Evolutionary conservation across 2,888 invertebrate species (phyloP), one percentile per base, ranked within the genome.

Genomic region (Acrobasis suavella): DNA sequence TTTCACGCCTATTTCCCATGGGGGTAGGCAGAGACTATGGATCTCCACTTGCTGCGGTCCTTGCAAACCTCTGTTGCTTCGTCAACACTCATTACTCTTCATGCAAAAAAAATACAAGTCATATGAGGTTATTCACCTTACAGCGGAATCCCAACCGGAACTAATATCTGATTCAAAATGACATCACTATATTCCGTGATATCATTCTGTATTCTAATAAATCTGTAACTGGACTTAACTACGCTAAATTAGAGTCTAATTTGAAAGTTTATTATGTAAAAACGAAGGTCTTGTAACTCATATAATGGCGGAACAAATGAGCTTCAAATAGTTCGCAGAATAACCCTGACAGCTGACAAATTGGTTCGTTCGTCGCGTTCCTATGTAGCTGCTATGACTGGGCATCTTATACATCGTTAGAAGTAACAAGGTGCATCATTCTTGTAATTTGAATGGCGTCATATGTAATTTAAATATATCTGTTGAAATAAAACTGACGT

Each of bases 271-370:
- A n/a, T 14, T 42, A 42, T 22, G 60, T 62, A 65, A 67, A 59
- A 66, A 64, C 62, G 69, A 50, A 69, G 71, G 54, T 52, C 42
- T 60, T 32, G 7, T 32, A 32, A 32, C 7, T 32, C 7, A 6
- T 62, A 68, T 8, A 50, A 56, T 70, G 70, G 70, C 55, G 62
- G 75, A 76, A 78, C 75, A 74, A 80, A 77, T 76, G 75, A 67
- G 73, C 63, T 69, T 76, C 74, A 77, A 80, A 80, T 75, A 75
- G 73, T 65, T 82, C 79, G 75, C 69, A 73, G 78, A 81, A 79
- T 76, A 75, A 75, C 71, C 66, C 73, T 60, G 68, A 71, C 69
- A 69, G 69, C 68, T 80, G 80, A 82, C 79, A 82, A 83, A 85
- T 85, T 80, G 80, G 69, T 65, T 69, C 75, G 75, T 77, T 38